These are phyloP conservation scores for Fregetta grallaria DNA, from an alignment of 2,113 vertebrate species.

Conservation along the genomic window DNA sequence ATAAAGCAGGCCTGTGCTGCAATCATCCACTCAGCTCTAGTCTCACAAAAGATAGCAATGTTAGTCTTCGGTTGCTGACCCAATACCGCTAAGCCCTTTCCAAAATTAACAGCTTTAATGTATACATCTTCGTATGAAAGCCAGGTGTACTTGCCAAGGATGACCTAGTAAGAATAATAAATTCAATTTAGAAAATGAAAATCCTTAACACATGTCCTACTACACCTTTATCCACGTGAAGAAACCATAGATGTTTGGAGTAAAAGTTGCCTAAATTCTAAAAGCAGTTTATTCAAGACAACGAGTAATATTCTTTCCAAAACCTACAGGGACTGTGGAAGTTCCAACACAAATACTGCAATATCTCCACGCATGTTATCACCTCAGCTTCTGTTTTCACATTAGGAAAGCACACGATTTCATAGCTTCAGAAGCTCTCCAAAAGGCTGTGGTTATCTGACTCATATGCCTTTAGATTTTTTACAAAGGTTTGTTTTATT, in stretches of 20 bases:
- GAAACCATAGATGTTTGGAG: background rate
- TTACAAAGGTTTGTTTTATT: background rate
- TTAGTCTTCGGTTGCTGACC: conserved; percentile 87
- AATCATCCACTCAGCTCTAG: conserved; percentile 92
- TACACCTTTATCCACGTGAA: background rate
- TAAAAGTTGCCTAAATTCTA: background rate
- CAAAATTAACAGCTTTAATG: conserved; percentile 79
- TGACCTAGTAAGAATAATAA: conserved; percentile 76
- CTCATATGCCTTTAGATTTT: background rate
- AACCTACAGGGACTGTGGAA: background rate
- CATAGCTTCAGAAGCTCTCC: background rate
- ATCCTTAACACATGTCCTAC: background rate
- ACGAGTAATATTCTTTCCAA: background rate
- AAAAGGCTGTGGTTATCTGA: background rate
- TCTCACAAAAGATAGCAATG: conserved; percentile 96
- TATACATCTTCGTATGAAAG: conserved; percentile 84
- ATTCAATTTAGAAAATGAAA: background rate
- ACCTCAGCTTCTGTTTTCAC: background rate
- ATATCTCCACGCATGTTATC: accelerated
- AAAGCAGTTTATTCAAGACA: background rate
- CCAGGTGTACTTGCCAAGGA: conserved; percentile 91
- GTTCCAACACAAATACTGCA: background rate
- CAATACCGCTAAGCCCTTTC: conserved; percentile 84
- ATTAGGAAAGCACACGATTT: background rate
- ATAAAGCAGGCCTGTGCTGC: conserved; percentile 92